phyloP scores from a whole-genome alignment of 2,113 vertebrate genomes.

The Patagioenas fasciata region DNA sequence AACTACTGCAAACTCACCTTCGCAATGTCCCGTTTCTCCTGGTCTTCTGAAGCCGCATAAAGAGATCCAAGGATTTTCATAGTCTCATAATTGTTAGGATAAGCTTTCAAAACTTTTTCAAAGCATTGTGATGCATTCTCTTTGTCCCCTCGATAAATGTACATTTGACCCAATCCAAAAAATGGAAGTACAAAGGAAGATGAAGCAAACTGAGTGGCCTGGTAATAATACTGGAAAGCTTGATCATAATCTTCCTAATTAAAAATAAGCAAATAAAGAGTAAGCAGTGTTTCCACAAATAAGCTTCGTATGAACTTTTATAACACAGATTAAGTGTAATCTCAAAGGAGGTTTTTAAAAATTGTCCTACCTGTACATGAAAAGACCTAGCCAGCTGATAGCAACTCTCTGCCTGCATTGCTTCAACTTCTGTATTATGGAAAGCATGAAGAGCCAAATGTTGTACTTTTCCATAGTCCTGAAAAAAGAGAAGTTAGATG shows the following conservation, averaged over 20 bases:
- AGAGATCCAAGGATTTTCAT: constrained; percentile 99
- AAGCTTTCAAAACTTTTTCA: constrained; percentile 97
- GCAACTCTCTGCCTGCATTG: constrained; percentile 99
- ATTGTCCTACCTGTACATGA: constrained; percentile 89
- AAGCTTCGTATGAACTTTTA: background rate
- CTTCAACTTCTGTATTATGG: constrained; percentile 98
- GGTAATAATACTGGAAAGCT: constrained; percentile 99
- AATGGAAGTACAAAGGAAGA: constrained; percentile 96
- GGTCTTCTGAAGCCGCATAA: constrained; percentile 96
- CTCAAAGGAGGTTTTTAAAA: background rate
- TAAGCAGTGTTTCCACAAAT: background rate
- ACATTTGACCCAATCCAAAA: constrained; percentile 99
- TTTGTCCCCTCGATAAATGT: constrained; percentile 96
- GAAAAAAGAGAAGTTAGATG: background rate
- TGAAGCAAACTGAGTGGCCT: constrained; percentile 98
- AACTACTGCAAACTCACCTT: constrained; percentile 76
- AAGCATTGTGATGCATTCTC: constrained; percentile 99
- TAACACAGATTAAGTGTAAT: background rate
- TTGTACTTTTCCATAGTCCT: constrained; percentile 99
- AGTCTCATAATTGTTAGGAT: constrained; percentile 98
- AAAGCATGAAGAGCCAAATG: constrained; percentile 97
- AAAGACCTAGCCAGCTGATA: constrained; percentile 97
- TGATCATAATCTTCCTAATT: constrained; percentile 97
- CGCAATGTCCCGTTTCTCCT: constrained; percentile 96
- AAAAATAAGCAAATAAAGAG: background rate